phyloP scores from a whole-genome alignment of 2,797 vertebrate species.

The Allobates femoralis region DNA sequence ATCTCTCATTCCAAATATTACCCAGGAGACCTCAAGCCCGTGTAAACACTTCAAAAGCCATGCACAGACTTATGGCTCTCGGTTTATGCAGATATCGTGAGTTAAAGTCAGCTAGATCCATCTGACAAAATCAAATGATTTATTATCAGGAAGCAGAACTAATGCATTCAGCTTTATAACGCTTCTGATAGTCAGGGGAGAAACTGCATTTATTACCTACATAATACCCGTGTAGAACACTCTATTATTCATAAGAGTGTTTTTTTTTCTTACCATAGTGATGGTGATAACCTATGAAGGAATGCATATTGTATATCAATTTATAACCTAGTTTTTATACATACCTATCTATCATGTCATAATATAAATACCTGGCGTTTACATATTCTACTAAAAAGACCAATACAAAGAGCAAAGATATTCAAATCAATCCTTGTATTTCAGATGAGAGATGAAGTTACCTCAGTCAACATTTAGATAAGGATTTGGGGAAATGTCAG shows the following conservation, averaged over 20 bases:
- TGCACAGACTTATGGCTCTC: constrained; percentile 80
- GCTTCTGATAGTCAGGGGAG: constrained; percentile 83
- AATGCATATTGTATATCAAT: constrained; percentile 88
- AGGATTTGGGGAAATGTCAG: constrained; percentile 67
- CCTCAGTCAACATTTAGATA: constrained; percentile 65
- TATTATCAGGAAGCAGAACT: constrained; percentile 86
- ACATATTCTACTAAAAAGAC: constrained; percentile 68
- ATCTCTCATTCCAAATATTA: constrained; percentile 81
- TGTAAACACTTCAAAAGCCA: constrained; percentile 77
- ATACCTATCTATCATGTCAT: constrained; percentile 76
- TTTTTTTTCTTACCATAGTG: constrained; percentile 83
- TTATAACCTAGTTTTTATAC: constrained; percentile 82
- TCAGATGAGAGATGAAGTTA: constrained; percentile 67
- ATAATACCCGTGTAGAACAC: constrained; percentile 81
- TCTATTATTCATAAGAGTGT: constrained; percentile 95
- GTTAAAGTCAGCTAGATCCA: constrained; percentile 79
- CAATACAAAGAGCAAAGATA: constrained; percentile 63
- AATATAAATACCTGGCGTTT: constrained; percentile 70
- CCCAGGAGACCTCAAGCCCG: constrained; percentile 78
- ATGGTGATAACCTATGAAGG: constrained; percentile 88
- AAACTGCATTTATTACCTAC: constrained; percentile 86
- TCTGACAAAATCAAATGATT: constrained; percentile 87
- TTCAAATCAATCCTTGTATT: constrained; percentile 64
- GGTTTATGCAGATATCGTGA: constrained; percentile 79
- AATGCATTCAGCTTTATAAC: constrained; percentile 87